Conservation (phyloP, 1,140 invertebrate genomes). For the Drosophila nannoptera region DNA sequence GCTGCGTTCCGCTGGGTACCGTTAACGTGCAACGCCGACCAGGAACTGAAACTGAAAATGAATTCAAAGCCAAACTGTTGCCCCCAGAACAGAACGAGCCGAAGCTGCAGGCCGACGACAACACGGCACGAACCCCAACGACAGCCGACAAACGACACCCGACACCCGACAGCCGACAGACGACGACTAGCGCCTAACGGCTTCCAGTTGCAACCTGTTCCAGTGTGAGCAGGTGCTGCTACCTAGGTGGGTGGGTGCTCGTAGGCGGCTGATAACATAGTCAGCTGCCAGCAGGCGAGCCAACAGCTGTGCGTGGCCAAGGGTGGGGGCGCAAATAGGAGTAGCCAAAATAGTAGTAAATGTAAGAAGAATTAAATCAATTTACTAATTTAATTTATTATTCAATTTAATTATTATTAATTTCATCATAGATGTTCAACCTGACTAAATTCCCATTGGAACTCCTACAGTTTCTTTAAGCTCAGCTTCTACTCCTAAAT, state of each 20-base stretch:
- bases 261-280: slow-evolving; percentile 43
- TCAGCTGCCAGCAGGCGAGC: slow-evolving; percentile 52
- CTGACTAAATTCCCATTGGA: too few relatives aligned
- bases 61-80: slow-evolving; percentile 65
- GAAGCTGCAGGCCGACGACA: slow-evolving; percentile 24
- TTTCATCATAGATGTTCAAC: too few relatives aligned
- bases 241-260: slow-evolving; percentile 12
- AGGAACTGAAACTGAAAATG: slow-evolving; percentile 60
- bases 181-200: slow-evolving; percentile 10
- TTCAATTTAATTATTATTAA: too few relatives aligned
- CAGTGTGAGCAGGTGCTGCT: slow-evolving; percentile 32
- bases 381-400: too few relatives aligned
- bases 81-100: slow-evolving; percentile 34
- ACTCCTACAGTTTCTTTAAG: too few relatives aligned
- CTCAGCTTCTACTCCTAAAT: background rate
- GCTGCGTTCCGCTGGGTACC: slow-evolving; percentile 40
- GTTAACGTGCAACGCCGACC: slow-evolving; percentile 62
- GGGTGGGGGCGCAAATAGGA: background rate
- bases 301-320: slow-evolving; percentile 50
- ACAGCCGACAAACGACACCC: too few relatives aligned
- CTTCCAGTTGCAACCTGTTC: slow-evolving; percentile 68
- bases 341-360: background rate
- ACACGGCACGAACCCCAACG: too few relatives aligned
- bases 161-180: slow-evolving; percentile 1
- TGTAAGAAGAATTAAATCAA: too few relatives aligned